Base-by-base conservation (phyloP, 2,797 vertebrate genomes). In the Coreius guichenoti region DNA sequence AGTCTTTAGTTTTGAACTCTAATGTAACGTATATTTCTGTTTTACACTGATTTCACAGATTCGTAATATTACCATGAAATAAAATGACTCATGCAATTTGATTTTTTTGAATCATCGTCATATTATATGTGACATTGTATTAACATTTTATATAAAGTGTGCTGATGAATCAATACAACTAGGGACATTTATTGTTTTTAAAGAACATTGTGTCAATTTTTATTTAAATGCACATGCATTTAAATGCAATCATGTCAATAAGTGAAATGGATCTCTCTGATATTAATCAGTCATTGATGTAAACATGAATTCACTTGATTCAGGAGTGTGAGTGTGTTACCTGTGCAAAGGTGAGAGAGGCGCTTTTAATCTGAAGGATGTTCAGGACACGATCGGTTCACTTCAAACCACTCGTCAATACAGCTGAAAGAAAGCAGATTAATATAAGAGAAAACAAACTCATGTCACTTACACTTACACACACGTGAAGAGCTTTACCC, bases 391-490 rank as follows among this genome's bases (percentile, higher is more conserved):
- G 97, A 98, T 92, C 98, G 94, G 93, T 98, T 99, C 91, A 99
- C 97, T 93, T 98, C 97, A 93, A 99, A 99, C 98, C 98, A 99
- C 92, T 97, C 96, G 79, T 99, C 97, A 91, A 99, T 99, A 92
- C 98, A 99, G 87, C 98, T 99, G 92, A 81, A 74, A 51, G 36
- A 70, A 78, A 72, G 36, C 72, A n/a, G 29, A 13, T 63, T 54
- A 90, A 12, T 45, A 5, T 69, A 87, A 90, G 85, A 92, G 86
- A 91, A 65, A 88, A 82, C 81, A 73, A 67, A 67, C 89, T 65
- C 78, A 86, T 16, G 9, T 49, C 70, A 76, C 4, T 2, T 9
- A 61, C 26, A 39, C 70, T 29, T 7, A 23, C 33, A 26, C 31
- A 1, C 21, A 17, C 11, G 11, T 1, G 1, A 19, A 26, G 9